Conservation (phyloP, 2,797 vertebrate genomes). For the Mormyrops boulengeri region DNA sequence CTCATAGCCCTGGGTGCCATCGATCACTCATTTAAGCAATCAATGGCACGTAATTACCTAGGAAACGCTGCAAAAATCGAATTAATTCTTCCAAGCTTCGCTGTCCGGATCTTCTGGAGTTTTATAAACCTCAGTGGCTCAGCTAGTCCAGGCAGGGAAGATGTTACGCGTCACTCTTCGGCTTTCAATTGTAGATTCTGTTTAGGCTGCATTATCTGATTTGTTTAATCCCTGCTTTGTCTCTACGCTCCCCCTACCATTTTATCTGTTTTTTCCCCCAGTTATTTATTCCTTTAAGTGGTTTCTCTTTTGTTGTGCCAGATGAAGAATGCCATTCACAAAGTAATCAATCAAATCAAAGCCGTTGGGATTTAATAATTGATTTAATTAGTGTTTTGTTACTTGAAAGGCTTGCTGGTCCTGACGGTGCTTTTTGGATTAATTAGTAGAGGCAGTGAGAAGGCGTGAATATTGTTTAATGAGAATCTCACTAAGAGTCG, state of each 20-base stretch:
- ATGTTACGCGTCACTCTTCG: background rate
- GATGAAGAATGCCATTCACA: background rate
- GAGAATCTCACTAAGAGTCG: background rate
- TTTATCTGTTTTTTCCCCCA: background rate
- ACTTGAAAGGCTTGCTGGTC: background rate
- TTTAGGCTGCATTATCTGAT: slow-evolving; percentile 40
- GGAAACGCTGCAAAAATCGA: background rate
- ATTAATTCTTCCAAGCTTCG: background rate
- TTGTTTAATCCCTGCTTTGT: slow-evolving; percentile 17
- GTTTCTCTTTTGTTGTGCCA: slow-evolving; percentile 28
- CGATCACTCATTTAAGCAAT: slow-evolving; percentile 4
- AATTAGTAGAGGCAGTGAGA: slow-evolving; percentile 4
- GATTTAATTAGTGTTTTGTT: slow-evolving; percentile 18
- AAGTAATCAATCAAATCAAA: slow-evolving; percentile 24
- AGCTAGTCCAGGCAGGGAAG: background rate
- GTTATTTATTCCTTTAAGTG: slow-evolving; percentile 38
- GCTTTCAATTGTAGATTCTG: slow-evolving; percentile 6
- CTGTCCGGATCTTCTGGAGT: background rate
- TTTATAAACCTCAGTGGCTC: background rate
- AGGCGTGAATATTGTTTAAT: background rate
- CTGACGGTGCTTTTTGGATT: slow-evolving; percentile 9
- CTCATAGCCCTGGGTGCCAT: background rate
- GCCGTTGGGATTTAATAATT: slow-evolving; percentile 10
- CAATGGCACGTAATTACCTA: background rate
- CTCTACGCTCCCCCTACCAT: slow-evolving; percentile 5